phyloP scores from a whole-genome alignment of 2,888 invertebrate genomes.

The Scrobipalpa atriplicella region DNA sequence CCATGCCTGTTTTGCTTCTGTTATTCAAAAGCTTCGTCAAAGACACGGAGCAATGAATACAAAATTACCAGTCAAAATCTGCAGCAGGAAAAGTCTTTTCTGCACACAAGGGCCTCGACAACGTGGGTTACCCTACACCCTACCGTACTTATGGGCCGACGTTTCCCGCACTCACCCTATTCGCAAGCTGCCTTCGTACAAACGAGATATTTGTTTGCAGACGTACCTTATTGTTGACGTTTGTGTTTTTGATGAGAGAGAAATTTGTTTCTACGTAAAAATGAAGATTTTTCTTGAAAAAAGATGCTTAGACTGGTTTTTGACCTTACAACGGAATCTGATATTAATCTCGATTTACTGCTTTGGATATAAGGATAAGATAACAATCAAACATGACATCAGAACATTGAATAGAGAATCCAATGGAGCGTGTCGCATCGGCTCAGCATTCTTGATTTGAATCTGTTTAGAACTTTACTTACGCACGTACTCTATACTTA shows the following conservation, averaged over 20 bases:
- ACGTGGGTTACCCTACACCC: slow-evolving; percentile 31
- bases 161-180: slow-evolving; percentile 59
- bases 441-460: neutral
- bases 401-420: neutral
- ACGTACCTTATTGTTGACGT: slow-evolving; percentile 27
- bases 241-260: slow-evolving; percentile 21
- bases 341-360: neutral
- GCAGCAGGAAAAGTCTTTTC: neutral
- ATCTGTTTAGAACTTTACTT: neutral
- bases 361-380: slow-evolving; percentile 3
- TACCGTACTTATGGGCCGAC: slow-evolving; percentile 52
- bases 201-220: slow-evolving; percentile 47
- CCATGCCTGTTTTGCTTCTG: neutral
- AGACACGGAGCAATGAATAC: slow-evolving; percentile 5
- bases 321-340: neutral
- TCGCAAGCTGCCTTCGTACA: slow-evolving; percentile 49
- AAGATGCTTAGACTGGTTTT: neutral
- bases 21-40: neutral
- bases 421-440: neutral
- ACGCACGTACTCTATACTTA: neutral
- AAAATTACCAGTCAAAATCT: neutral
- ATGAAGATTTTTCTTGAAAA: neutral
- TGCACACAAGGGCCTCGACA: slow-evolving; percentile 57
- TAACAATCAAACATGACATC: slow-evolving; percentile 5
- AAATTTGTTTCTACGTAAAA: slow-evolving; percentile 16